Base-by-base conservation (phyloP, 2,888 invertebrate species). In the Cataglyphis cursor region DNA sequence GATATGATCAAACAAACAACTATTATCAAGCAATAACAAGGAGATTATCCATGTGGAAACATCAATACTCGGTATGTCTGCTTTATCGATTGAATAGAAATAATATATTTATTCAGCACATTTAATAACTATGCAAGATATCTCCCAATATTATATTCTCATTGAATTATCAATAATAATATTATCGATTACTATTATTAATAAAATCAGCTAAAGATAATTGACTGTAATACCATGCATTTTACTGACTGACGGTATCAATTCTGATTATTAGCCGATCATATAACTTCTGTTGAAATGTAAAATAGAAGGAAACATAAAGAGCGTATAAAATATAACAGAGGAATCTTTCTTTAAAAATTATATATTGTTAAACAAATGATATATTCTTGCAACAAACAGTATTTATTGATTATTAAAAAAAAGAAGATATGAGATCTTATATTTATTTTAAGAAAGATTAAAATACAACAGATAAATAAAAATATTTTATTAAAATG, bases 191-290 rank as follows among this genome's bases (percentile, higher is more conserved):
- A 65, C 3, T 38, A n/a, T 21, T 57, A 9, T 5, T 54, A 31
- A 66, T 41, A 28, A 31, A 66, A 51, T n/a, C n/a, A 66, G 15
- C 28, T 21, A 6, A 66, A 57, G 57, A n/a, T 76, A 76, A 66
- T 48, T 31, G 15, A 1, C 2, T 10, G 10, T 18, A 21, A 51
- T 51, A 65, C 24, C 5, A 54, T 35, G 9, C 9, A 41, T 51
- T 12, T 15, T 65, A 65, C 18, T 76, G 28, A 4, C 54, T 41
- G 41, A 15, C n/a, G 76, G 41, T 76, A 57, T 9, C 15, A 28
- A 41, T 57, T 15, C 24, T n/a, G 21, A 35, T 44, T 44, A 35
- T 35, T 76, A 76, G 35, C n/a, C 51, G 24, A 75, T 64, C 21
- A 24, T 59, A 59, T 31, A 44, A 35, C 48, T 51, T 51, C 38